Percentiles rank a stretch among this genome's conserved stretches.
Conservation (phyloP, 2,113 vertebrate genomes). For the Xenopus laevis region DNA sequence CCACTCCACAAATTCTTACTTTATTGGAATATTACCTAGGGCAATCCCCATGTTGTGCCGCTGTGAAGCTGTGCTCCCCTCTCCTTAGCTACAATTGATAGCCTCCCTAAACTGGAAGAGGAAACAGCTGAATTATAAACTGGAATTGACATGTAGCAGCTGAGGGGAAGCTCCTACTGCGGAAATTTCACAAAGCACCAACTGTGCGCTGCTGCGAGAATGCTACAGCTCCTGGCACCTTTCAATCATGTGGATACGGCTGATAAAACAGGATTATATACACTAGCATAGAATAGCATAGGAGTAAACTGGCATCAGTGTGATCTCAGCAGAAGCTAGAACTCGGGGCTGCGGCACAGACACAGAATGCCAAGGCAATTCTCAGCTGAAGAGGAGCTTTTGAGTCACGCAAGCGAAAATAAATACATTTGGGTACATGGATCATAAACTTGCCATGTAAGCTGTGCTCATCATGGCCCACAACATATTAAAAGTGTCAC, state of each 20-base stretch:
- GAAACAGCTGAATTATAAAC: conserved; percentile 43
- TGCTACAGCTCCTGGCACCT: conserved; percentile 35
- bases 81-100: conserved; percentile 43
- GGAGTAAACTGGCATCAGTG: conserved; percentile 23
- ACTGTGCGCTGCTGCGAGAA: conserved; percentile 39
- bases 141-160: conserved; percentile 35
- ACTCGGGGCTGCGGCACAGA: background rate
- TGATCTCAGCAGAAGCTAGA: conserved; percentile 23
- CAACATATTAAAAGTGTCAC: conserved; percentile 6
- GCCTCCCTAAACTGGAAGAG: conserved; percentile 33
- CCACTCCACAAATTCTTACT: conserved; percentile 18
- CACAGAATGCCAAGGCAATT: background rate
- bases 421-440: background rate
- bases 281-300: conserved; percentile 13
- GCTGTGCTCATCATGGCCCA: background rate
- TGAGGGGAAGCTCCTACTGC: conserved; percentile 34
- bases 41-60: conserved; percentile 33
- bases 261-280: conserved; percentile 28
- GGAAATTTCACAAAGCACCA: conserved; percentile 39
- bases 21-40: conserved; percentile 41
- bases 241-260: conserved; percentile 39
- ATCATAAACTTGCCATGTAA: background rate
- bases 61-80: conserved; percentile 30
- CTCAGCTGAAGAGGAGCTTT: conserved; percentile 7
- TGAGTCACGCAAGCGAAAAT: background rate